These are phyloP conservation scores for Eriosoma lanigerum DNA, from an alignment of 1,140 invertebrate genomes.

Conservation along the genomic window DNA sequence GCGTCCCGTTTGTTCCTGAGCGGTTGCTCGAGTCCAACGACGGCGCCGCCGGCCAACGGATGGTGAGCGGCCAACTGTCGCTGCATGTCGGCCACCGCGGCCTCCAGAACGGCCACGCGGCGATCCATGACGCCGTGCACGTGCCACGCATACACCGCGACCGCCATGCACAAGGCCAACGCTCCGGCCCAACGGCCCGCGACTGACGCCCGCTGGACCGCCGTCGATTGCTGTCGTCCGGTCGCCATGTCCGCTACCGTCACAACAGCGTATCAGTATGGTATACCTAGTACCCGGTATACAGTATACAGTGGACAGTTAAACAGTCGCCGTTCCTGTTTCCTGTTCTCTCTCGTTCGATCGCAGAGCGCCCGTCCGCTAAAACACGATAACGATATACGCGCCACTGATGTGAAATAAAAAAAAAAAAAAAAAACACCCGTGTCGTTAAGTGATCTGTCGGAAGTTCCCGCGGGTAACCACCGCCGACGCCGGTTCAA, in stretches of 20 bases:
- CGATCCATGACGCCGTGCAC: not conserved
- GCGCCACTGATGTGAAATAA: too few relatives aligned
- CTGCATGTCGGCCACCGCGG: conserved; percentile 17
- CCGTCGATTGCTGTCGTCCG: conserved; percentile 1
- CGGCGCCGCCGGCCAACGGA: not conserved
- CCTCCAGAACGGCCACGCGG: conserved; percentile 26
- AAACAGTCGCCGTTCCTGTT: too few relatives aligned
- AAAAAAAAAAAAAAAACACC: too few relatives aligned
- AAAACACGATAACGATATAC: too few relatives aligned
- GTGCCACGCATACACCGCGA: conserved; percentile 33
- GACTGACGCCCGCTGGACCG: not conserved
- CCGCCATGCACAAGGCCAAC: conserved; percentile 7
- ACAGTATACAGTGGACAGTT: too few relatives aligned
- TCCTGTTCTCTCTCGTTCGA: too few relatives aligned
- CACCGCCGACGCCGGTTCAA: conserved; percentile 19
- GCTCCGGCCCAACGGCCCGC: conserved; percentile 20
- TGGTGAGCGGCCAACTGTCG: not conserved
- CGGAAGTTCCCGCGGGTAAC: conserved; percentile 22
- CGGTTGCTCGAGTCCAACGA: not conserved
- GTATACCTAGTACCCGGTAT: too few relatives aligned
- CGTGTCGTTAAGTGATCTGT: conserved; percentile 28
- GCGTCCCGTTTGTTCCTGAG: conserved; percentile 38
- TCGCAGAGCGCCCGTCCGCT: too few relatives aligned
- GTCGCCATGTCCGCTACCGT: not conserved
- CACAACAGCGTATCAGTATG: too few relatives aligned